Base-by-base conservation (phyloP, 64 coral and sea anemone genomes). In the Montipora sp. region DNA sequence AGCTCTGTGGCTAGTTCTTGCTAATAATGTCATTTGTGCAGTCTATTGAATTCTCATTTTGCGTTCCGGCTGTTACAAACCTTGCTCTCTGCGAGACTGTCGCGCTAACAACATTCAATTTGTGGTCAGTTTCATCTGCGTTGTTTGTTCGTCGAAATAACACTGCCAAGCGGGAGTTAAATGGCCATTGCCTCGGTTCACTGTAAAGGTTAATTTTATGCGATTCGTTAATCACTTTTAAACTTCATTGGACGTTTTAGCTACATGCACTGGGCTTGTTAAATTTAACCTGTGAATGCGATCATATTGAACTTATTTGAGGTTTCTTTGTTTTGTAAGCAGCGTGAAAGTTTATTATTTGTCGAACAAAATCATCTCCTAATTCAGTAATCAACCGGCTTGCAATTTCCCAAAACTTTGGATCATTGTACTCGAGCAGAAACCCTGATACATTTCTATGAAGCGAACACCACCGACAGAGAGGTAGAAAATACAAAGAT, bases 271-370 rank as follows among this genome's bases (percentile, higher is more conserved):
- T 55, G 60, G 60, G 60, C 60, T 63, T 63, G 9, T 12, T 12
- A 63, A 63, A 63, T 63, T 63, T 63, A 3, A 14, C 1, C 9
- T 15, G 60, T 63, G 13, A 85, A 65, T 68, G 13, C 60, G 60
- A 57, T 6, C 6, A 57, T 57, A 15, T 84, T 48, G 7, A 44
- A 51, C 10, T 69, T 3, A 72, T 4, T 85, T 9, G 16, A 9
- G 70, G 82, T 85, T 81, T 81, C 53, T 81, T 85, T 84, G 81
- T 57, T 83, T 85, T 85, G 82, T 59, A 71, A 71, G 61, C 65
- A 51, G 18, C 18, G 71, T 71, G 70, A 71, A 50, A 36, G 8
- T 19, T 48, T 65, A 85, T 85, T 85, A 85, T 85, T 8, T 49
- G 1, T 69, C 46, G 45, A 46, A 71, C 82, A 85, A 70, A 85